Evolutionary conservation across 2,888 invertebrate species (phyloP), one percentile per base, ranked within the genome.

Genomic region (Tortricodes alternella): DNA sequence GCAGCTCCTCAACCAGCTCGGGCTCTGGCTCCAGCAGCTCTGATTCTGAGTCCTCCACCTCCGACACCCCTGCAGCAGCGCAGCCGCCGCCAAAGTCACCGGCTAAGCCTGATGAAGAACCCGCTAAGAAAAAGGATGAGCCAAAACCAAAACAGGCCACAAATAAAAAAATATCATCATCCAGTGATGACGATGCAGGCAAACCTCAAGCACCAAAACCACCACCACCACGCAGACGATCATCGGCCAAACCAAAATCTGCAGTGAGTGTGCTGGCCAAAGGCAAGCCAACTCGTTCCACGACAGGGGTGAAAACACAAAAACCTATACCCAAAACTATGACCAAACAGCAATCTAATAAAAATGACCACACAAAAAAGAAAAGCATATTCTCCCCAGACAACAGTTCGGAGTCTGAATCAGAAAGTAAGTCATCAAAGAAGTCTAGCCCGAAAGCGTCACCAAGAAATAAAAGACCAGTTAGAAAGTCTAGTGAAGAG

Each of bases 381-480:
- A 95, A 95, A 74, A 95, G 96, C 71, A 96, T 96, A 70, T 96
- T 96, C 71, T 96, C 96, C 50, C 96, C 96, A 0, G 96, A 95
- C 65, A 96, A 96, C 70, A 88, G 86, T 76, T 82, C 92, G 57
- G 84, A 84, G 75, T 83, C 84, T 44, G 85, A 87, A 67, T 70
- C 86, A 1, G 85, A 92, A 67, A 80, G 89, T 35, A 83, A 83
- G 57, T 74, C 92, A 11, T 75, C 79, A 0, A 72, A 73, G 53
- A 16, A 80, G 60, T n/a, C n/a, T n/a, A n/a, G n/a, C n/a, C 77
- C 83, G 0, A 87, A 86, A 66, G 67, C 59, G 4, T 83, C 87
- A 4, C 82, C 82, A 0, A 71, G 73, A 56, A 74, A 74, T 37
- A 89, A 88, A 62, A 73, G 82, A 48, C 66, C 71, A 9, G 72